These are phyloP conservation scores for Euura lappo DNA, from an alignment of 1,140 invertebrate genomes.

Conservation along the genomic window DNA sequence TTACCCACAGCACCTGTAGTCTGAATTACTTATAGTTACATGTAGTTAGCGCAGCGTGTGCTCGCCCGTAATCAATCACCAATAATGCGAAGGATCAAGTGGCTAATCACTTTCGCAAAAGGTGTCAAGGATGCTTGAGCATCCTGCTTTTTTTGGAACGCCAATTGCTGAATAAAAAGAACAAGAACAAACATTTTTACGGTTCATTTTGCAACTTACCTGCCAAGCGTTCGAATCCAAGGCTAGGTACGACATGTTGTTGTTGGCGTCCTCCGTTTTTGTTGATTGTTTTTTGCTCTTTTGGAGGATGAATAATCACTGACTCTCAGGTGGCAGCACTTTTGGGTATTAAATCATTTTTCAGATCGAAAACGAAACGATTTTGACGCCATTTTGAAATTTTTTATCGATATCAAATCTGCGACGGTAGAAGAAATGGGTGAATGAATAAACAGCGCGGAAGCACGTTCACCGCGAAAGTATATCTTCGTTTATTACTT, in stretches of 20 bases:
- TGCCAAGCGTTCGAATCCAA: constrained; percentile 60
- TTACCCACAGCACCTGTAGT: not conserved
- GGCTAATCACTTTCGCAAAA: too few relatives aligned
- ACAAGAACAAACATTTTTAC: too few relatives aligned
- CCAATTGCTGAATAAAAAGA: too few relatives aligned
- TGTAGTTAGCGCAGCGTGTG: too few relatives aligned
- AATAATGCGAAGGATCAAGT: too few relatives aligned
- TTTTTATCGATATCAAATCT: too few relatives aligned
- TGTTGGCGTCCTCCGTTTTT: constrained; percentile 41
- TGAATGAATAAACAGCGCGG: not conserved
- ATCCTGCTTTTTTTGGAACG: too few relatives aligned
- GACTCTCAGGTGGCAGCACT: not conserved
- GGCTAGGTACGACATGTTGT: constrained; percentile 58
- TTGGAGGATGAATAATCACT: not conserved
- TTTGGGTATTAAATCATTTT: not conserved
- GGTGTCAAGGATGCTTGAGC: too few relatives aligned
- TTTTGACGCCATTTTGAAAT: not conserved
- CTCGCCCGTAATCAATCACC: too few relatives aligned
- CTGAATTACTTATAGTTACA: not conserved
- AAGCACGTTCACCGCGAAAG: not conserved
- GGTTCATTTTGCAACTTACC: constrained; percentile 39
- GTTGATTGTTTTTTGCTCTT: constrained; percentile 31
- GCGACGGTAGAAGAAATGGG: not conserved
- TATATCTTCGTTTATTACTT: not conserved
- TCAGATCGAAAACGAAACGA: constrained; percentile 37